Evolutionary conservation across 2,113 vertebrate genomes (phyloP), one percentile per base, ranked within the genome.

Genomic region (Pituophis catenifer): DNA sequence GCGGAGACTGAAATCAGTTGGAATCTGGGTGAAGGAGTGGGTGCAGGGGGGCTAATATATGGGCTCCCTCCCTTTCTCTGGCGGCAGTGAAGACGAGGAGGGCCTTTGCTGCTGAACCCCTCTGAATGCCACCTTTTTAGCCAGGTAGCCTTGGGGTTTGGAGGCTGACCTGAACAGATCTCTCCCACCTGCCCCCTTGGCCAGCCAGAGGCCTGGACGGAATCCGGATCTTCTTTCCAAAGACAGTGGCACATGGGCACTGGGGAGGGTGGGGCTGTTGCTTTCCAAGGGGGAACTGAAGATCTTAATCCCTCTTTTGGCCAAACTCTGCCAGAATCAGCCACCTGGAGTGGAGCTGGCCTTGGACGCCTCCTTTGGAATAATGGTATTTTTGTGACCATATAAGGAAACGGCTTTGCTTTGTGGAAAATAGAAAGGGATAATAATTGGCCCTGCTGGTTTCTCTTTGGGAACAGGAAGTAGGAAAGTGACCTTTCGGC

Each of bases 401-500:
- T 98, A 98, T 98, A 98, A 98, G 98, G 98, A 93, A 95, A 98
- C 1, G 96, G 97, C 96, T 96, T 96, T 96, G 94, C 95, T 97
- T 95, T 11, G 93, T 96, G n/a, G 92, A 55, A 90, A 55, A 17
- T 33, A 19, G 70, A 38, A 81, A 81, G 33, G n/a, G 70, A 6
- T 33, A 1, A 7, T 33, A 2, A 33, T 70, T 33, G 65, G 65
- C 65, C 65, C 65, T 2, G 65, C 9, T 92, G 91, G 93, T 90
- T 96, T 92, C 91, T 93, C 65, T 90, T 94, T 91, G 94, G 52
- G 90, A 93, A 95, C 94, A 94, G 97, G 97, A 97, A 98, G 93
- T 97, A 59, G 95, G 94, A 94, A n/a, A 88, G 90, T 95, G 96
- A 97, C 96, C 96, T 97, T 97, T 95, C 95, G 70, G 91, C 97